A percentile compares a stretch with the other conserved stretches of the same genome.
These are phyloP conservation scores for Cyprinodon brontotheroides DNA, from an alignment of 2,113 vertebrate species.

Conservation along the genomic window DNA sequence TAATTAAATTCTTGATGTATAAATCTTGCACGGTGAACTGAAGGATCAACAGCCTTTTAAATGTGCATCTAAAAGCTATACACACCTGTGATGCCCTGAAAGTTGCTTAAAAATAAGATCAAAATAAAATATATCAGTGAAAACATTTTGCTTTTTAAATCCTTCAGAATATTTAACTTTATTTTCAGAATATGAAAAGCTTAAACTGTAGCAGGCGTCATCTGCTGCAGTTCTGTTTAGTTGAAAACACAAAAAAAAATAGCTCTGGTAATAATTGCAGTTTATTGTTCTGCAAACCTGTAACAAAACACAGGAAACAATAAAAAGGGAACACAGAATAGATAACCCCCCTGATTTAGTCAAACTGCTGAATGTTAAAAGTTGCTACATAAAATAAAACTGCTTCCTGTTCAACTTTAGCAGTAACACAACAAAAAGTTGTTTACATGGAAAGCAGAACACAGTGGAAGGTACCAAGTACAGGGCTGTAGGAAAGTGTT, in stretches of 20 bases:
- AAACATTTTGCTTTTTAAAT: not conserved
- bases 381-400: not conserved
- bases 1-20: no score
- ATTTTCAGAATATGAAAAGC: not conserved
- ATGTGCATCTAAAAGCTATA: no score
- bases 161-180: not conserved
- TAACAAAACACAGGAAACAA: not conserved
- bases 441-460: not conserved
- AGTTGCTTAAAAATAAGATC: no score
- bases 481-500: not conserved
- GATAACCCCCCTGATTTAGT: not conserved
- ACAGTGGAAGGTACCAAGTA: not conserved
- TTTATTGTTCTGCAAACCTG: not conserved
- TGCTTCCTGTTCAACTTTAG: not conserved
- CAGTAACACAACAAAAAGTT: not conserved
- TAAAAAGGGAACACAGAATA: not conserved
- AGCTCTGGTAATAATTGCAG: not conserved
- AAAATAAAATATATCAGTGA: no score
- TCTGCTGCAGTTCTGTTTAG: not conserved
- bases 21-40: no score
- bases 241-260: not conserved
- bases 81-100: no score
- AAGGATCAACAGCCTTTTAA: no score
- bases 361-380: not conserved
- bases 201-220: not conserved